Evolutionary conservation across 2,113 vertebrate genomes (phyloP).

Genomic region (Tinamus guttatus): DNA sequence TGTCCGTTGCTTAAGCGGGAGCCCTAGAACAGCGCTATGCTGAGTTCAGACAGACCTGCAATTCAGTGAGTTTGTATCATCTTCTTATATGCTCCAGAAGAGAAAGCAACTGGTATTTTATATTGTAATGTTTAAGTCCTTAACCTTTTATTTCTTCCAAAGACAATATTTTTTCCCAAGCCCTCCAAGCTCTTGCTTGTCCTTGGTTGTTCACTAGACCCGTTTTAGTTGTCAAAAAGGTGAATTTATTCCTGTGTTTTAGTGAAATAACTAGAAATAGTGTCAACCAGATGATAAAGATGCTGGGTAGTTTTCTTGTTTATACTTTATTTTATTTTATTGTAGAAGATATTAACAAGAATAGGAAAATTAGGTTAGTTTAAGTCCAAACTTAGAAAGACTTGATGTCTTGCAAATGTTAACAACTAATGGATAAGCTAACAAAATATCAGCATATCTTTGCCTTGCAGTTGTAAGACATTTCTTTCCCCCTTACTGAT

Average conservation of each 20-base stretch:
- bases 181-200: not conserved
- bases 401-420: not conserved
- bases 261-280: not conserved
- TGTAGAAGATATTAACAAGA: not conserved
- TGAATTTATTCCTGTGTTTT: not conserved
- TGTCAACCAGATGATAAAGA: not conserved
- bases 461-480: not conserved
- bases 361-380: not conserved
- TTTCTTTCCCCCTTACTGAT: not conserved
- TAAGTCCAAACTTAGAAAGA: not conserved
- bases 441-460: not conserved
- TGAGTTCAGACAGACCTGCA: rapidly evolving
- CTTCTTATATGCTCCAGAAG: not conserved
- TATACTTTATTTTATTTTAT: not conserved
- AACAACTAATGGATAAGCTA: not conserved
- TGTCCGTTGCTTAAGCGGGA: rapidly evolving
- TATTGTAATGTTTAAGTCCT: not conserved
- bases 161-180: not conserved
- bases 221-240: not conserved
- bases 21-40: rapidly evolving
- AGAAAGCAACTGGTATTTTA: not conserved
- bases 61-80: rapidly evolving
- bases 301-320: not conserved
- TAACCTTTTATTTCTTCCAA: not conserved
- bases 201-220: not conserved